Conservation (phyloP, 2,113 vertebrate genomes). For the Nymphicus hollandicus region DNA sequence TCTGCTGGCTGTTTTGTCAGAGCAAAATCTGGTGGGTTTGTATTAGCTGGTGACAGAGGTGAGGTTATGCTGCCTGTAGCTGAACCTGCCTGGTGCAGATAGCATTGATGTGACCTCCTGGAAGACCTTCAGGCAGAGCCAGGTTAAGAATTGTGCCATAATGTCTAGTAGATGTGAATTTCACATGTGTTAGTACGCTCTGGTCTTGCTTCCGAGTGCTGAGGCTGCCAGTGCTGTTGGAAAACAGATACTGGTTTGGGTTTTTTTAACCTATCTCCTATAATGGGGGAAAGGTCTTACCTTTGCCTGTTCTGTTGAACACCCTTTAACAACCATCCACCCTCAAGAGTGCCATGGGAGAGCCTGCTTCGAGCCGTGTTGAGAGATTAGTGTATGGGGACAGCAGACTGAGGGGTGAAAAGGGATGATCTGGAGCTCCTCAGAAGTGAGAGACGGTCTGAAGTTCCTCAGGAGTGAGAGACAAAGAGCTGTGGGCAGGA, state of each 20-base stretch:
- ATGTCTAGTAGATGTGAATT: background rate
- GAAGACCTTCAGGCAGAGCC: background rate
- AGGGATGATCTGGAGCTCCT: background rate
- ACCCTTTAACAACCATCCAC: background rate
- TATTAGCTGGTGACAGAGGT: background rate
- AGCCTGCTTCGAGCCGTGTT: background rate
- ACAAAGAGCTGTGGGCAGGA: background rate
- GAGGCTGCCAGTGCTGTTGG: background rate
- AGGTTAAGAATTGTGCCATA: background rate
- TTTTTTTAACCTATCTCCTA: fast-evolving
- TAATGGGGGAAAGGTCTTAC: background rate
- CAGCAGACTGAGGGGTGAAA: background rate
- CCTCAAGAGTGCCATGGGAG: background rate
- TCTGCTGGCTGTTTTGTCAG: background rate
- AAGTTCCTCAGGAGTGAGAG: background rate
- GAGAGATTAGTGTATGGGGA: background rate
- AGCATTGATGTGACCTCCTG: background rate
- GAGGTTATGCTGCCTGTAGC: background rate
- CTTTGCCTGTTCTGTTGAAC: background rate
- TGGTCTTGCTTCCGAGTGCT: background rate
- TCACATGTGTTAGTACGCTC: background rate
- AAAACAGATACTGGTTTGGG: background rate
- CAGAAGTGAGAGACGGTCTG: background rate
- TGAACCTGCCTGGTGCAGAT: background rate
- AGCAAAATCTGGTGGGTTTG: background rate